A percentile compares a stretch with the other conserved stretches of the same genome.
These are phyloP conservation scores for Amia ocellicauda DNA, from an alignment of 2,113 vertebrate genomes.

Conservation along the genomic window DNA sequence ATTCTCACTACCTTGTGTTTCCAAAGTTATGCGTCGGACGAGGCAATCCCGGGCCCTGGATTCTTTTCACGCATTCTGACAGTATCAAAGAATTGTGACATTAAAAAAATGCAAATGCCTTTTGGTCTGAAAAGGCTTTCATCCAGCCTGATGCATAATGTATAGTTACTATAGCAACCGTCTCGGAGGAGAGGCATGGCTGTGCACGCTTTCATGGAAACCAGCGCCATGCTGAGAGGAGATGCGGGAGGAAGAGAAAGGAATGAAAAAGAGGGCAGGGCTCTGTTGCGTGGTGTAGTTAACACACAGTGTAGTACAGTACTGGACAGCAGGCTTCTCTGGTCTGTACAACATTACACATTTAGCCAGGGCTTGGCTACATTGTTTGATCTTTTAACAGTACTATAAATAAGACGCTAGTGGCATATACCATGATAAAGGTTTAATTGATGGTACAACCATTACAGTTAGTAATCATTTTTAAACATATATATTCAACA, in stretches of 20 bases:
- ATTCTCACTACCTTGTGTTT: not conserved
- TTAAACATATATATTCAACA: too few species aligned
- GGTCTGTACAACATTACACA: not conserved
- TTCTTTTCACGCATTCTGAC: conserved; percentile 12
- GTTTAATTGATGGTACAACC: not conserved
- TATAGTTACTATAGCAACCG: conserved; percentile 47
- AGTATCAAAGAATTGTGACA: conserved; percentile 36
- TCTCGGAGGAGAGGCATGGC: conserved; percentile 39
- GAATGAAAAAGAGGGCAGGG: conserved; percentile 22
- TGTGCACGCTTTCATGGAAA: conserved; percentile 22
- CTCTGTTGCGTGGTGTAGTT: conserved; percentile 12
- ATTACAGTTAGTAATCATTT: not conserved
- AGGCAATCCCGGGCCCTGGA: not conserved
- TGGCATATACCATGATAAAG: too few species aligned
- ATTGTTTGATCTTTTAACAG: not conserved
- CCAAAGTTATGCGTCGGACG: not conserved
- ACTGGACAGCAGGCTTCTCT: not conserved
- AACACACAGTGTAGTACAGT: not conserved
- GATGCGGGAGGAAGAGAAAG: conserved; percentile 15
- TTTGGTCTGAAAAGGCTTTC: conserved; percentile 55
- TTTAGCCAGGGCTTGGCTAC: not conserved
- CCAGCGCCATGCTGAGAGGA: conserved; percentile 24
- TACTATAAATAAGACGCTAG: too few species aligned
- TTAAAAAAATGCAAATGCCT: conserved; percentile 61
- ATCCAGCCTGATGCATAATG: conserved; percentile 51